A percentile compares a stretch with the other conserved stretches of the same genome.
These are phyloP conservation scores for Catocala fraxini DNA, from an alignment of 2,888 invertebrate species.

Conservation along the genomic window DNA sequence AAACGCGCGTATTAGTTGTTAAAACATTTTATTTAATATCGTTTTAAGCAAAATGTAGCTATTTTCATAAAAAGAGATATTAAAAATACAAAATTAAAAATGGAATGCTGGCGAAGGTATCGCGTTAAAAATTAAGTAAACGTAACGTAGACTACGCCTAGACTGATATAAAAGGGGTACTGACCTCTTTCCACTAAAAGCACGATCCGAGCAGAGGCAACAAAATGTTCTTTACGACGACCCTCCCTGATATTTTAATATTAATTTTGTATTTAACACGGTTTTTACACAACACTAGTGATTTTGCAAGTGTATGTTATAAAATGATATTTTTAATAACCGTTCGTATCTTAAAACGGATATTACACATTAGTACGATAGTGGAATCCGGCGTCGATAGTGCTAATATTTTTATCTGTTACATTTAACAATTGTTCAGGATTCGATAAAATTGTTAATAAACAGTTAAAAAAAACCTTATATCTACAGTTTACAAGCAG, in stretches of 20 bases:
- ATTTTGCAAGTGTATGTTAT: slow-evolving; percentile 3
- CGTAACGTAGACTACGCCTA: neutral
- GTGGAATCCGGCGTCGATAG: slow-evolving; percentile 35
- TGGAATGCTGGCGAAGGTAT: neutral
- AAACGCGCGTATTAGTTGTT: too few species aligned
- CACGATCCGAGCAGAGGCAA: slow-evolving; percentile 7
- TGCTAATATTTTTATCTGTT: neutral
- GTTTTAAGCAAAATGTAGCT: too few species aligned
- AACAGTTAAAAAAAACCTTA: neutral
- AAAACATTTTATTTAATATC: too few species aligned
- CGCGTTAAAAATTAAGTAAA: slow-evolving; percentile 2
- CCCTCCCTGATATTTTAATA: slow-evolving; percentile 1
- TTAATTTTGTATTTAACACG: neutral
- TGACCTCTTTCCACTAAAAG: slow-evolving; percentile 34
- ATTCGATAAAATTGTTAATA: neutral
- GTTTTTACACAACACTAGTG: slow-evolving; percentile 6
- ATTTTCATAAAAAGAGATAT: neutral
- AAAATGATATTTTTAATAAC: slow-evolving; percentile 11
- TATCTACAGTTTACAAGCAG: neutral
- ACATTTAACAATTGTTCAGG: neutral
- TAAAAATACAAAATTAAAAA: neutral
- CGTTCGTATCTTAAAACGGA: slow-evolving; percentile 23
- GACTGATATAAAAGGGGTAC: slow-evolving; percentile 30
- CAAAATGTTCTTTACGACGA: slow-evolving; percentile 33
- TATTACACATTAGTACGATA: slow-evolving; percentile 40